Evolutionary conservation across 2,888 invertebrate species (phyloP).

Genomic region (Gryllus longicercus): DNA sequence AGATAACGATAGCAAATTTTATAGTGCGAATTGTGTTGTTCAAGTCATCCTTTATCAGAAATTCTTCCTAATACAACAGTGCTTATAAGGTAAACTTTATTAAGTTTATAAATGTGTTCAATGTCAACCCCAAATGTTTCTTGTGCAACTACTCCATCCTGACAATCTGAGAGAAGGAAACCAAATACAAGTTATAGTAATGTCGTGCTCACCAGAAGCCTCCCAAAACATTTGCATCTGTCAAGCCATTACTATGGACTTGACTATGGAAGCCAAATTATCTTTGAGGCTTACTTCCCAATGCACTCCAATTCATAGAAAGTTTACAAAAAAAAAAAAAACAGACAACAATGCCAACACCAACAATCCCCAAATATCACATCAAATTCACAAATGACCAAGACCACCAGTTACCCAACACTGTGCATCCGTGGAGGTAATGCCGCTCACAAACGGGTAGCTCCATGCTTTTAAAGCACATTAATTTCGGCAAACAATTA

Average conservation of each 20-base stretch:
- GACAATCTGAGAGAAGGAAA: background rate
- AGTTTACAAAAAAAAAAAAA: background rate
- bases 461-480: constrained; percentile 7
- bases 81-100: too few relatives aligned
- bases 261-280: background rate
- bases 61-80: too few relatives aligned
- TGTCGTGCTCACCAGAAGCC: background rate
- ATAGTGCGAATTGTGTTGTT: too few relatives aligned
- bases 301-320: background rate
- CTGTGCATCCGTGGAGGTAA: constrained; percentile 1
- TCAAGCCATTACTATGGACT: background rate
- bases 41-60: too few relatives aligned
- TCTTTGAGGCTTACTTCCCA: background rate
- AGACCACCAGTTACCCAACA: constrained; percentile 17
- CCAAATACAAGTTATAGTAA: background rate
- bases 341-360: background rate
- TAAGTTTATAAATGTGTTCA: too few relatives aligned
- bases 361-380: background rate
- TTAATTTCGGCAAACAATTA: constrained; percentile 27
- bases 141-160: too few relatives aligned
- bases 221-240: background rate
- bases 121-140: too few relatives aligned
- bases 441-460: background rate
- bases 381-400: background rate
- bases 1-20: too few relatives aligned